A percentile compares a stretch with the other conserved stretches of the same genome.
phyloP scores from a whole-genome alignment of 2,113 vertebrate species.

The Daphoenositta chrysoptera region DNA sequence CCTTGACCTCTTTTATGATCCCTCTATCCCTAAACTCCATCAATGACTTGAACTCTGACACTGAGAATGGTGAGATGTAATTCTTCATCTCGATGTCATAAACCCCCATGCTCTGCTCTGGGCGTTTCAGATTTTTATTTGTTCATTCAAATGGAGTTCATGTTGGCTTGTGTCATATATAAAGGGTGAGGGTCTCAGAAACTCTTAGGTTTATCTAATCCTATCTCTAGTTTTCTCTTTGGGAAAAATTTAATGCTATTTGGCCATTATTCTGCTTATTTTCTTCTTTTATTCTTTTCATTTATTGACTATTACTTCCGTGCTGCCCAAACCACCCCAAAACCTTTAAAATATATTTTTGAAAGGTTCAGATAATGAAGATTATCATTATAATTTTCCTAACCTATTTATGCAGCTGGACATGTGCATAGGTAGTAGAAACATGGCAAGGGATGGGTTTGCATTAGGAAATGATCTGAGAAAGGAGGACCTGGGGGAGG shows the following conservation, averaged over 20 bases:
- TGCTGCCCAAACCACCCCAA: background rate
- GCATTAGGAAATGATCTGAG: background rate
- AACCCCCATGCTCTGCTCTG: background rate
- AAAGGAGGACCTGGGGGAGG: background rate
- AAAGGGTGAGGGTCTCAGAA: background rate
- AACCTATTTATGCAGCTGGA: background rate
- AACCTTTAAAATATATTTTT: background rate
- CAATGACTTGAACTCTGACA: constrained; percentile 45
- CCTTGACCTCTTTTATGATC: constrained; percentile 40
- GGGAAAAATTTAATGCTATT: background rate
- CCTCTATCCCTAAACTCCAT: constrained; percentile 37
- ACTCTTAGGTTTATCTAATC: background rate
- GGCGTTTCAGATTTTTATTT: background rate
- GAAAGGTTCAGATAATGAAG: background rate
- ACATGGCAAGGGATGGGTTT: background rate
- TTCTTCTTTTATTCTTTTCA: background rate
- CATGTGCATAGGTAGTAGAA: background rate
- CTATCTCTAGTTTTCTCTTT: background rate
- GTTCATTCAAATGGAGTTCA: background rate
- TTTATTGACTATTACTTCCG: background rate
- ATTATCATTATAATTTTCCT: background rate
- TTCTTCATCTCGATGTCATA: constrained; percentile 38
- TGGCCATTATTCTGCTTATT: background rate
- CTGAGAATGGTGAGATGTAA: background rate
- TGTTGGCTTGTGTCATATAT: background rate